Percentiles rank a stretch among this genome's conserved stretches.
phyloP scores from a whole-genome alignment of 2,888 invertebrate genomes.

The Mythimna vitellina region DNA sequence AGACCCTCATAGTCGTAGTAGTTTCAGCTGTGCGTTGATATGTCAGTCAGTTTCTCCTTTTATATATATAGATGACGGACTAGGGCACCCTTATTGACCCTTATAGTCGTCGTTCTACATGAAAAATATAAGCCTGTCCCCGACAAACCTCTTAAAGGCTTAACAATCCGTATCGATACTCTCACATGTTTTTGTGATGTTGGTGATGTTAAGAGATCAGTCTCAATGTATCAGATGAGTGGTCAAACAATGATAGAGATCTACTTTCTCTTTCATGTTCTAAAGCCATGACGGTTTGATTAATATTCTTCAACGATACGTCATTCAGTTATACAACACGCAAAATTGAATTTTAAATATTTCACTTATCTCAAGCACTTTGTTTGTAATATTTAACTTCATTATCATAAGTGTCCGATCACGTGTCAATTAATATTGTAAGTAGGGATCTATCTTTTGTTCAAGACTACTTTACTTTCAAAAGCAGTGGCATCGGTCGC shows the following conservation, averaged over 20 bases:
- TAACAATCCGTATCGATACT: conserved; percentile 38
- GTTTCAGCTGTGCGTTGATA: no score
- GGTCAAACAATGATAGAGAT: conserved; percentile 72
- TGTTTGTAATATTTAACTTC: conserved; percentile 17
- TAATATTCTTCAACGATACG: conserved; percentile 47
- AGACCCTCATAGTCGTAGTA: no score
- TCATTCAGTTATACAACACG: conserved; percentile 39
- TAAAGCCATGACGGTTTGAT: conserved; percentile 71
- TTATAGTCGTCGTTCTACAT: conserved; percentile 5
- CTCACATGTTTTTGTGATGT: conserved; percentile 19
- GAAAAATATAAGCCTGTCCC: conserved; percentile 7
- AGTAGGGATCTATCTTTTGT: neutral
- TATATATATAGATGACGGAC: no score
- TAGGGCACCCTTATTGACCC: no score
- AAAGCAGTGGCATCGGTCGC: no score
- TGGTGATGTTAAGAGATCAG: conserved; percentile 61
- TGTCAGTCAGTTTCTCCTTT: no score
- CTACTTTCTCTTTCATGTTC: conserved; percentile 84
- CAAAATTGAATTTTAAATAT: conserved; percentile 36
- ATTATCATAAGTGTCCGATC: conserved; percentile 7
- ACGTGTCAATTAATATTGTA: conserved; percentile 8
- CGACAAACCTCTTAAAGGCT: conserved; percentile 48
- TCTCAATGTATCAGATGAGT: conserved; percentile 67
- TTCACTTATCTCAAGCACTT: conserved; percentile 28
- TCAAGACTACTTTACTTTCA: neutral